Base-by-base conservation (phyloP, 2,888 invertebrate genomes). In the Salpingus planirostris region DNA sequence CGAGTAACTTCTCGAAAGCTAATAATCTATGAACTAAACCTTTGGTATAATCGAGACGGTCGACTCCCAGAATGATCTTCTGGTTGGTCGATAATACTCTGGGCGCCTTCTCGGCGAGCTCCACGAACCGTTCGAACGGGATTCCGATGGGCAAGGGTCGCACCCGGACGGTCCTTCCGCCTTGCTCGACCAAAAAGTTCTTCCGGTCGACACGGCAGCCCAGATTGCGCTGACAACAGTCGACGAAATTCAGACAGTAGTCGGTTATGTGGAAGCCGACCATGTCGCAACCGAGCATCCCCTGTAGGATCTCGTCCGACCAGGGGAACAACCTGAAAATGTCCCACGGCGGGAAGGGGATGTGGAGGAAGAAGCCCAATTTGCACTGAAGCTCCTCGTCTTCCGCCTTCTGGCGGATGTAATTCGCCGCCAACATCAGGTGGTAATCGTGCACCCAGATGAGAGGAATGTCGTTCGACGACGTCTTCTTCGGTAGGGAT, bases 401-500 rank as follows among this genome's bases (percentile, higher is more conserved):
- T 50, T 88, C 88, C 1, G 82, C 83, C 11, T 73, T 70, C 66
- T 88, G 85, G 60, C 92, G 75, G 44, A 93, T 82, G 77, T 88
- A 88, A 61, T 88, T 89, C 21, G 92, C 89, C 8, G 89, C 86
- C 54, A 91, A 66, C 89, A 92, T 90, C 11, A 93, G 71, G 58
- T 93, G 92, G 60, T 93, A 93, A 59, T 93, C 93, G 56, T 93
- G 93, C 13, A 93, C 77, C 93, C 93, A 93, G 2, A 93, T 79
- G 34, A 93, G 75, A 0, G 91, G 89, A 12, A 54, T 38, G 6
- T 78, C 68, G 8, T 77, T 65, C 4, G 39, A 39, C 44, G 63
- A 66, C 10, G 61, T 59, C 28, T 68, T 69, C 28, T 71, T 70
- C 10, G 68, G 65, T 11, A 67, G 53, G 12, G 69, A 64, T 28